Base-by-base conservation (phyloP, 2,888 invertebrate genomes). In the Blastobasis adustella region DNA sequence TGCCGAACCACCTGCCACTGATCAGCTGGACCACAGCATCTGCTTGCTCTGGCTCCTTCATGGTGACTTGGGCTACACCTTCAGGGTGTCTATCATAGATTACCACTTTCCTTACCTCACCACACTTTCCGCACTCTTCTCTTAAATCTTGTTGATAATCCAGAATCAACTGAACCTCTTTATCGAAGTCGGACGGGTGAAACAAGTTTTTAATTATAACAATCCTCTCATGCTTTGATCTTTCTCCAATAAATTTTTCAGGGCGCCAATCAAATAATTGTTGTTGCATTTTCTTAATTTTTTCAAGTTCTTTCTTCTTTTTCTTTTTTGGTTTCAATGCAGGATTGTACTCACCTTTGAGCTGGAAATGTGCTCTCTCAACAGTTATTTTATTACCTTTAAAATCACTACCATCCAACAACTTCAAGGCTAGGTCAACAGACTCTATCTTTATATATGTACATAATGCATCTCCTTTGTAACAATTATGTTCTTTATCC, bases 191-290 rank as follows among this genome's bases (percentile, higher is more conserved):
- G 55, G 93, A 90, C 0, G 97, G 94, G 55, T 94, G 92, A 79
- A 99, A 99, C 50, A 98, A 90, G 79, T 99, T 98, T 76, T 96
- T 97, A 7, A 99, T 91, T 48, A 99, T 94, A 0, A 99, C 97
- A 49, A 96, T 91, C 71, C 93, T 93, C 76, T 99, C 99, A 76
- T 96, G 93, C 73, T 96, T 97, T 0, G 93, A 91, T 49, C 97
- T 90, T 68, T 96, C 95, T 1, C 96, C 96, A 40, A 93, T 87
- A 73, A 96, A 90, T 75, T 96, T 96, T 65, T 99, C 98, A 0
- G 98, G 98, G 55, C 96, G 90, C 99, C 99, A 99, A 76, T 97
- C 98, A 76, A 99, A 96, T 48, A 98, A 85, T 92, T 96, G 98
- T 73, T 98, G 95, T 73, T 98, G 96, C 82, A 94, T 93, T 78